These are phyloP conservation scores for Mastomys natalensis DNA, from an alignment of 2,113 vertebrate genomes.

Conservation along the genomic window DNA sequence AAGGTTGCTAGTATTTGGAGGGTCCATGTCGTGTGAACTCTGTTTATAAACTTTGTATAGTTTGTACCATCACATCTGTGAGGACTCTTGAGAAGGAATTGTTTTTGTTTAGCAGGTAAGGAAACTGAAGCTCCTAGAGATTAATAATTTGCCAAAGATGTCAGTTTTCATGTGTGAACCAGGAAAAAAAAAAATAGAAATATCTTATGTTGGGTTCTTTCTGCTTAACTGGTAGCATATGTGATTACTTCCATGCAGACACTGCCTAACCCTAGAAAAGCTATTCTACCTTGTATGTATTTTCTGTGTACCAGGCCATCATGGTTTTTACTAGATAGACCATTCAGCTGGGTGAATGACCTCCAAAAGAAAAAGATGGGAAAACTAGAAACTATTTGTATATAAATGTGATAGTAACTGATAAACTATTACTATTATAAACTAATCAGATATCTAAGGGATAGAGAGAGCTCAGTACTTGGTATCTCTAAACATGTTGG, in stretches of 20 bases:
- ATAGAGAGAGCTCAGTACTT: neutral
- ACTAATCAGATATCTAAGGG: neutral
- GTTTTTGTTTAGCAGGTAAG: slow-evolving; percentile 2
- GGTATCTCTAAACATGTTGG: neutral
- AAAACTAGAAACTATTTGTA: neutral
- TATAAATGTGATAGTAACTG: neutral
- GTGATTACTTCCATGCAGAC: neutral
- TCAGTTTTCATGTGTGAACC: neutral
- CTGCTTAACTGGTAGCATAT: neutral
- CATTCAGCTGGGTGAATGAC: neutral
- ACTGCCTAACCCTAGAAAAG: neutral
- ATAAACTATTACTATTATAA: neutral
- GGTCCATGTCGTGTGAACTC: neutral
- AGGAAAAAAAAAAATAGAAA: neutral
- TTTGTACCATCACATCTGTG: neutral
- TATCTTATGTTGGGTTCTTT: neutral
- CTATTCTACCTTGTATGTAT: neutral
- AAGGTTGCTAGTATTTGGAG: neutral
- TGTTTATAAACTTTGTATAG: neutral
- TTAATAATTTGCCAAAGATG: neutral
- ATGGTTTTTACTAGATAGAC: neutral
- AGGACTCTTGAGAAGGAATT: neutral
- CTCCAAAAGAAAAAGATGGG: neutral
- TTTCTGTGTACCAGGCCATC: neutral
- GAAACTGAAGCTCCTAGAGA: neutral